Base-by-base conservation (phyloP, 2,888 invertebrate genomes). In the Cheilosia impressa region DNA sequence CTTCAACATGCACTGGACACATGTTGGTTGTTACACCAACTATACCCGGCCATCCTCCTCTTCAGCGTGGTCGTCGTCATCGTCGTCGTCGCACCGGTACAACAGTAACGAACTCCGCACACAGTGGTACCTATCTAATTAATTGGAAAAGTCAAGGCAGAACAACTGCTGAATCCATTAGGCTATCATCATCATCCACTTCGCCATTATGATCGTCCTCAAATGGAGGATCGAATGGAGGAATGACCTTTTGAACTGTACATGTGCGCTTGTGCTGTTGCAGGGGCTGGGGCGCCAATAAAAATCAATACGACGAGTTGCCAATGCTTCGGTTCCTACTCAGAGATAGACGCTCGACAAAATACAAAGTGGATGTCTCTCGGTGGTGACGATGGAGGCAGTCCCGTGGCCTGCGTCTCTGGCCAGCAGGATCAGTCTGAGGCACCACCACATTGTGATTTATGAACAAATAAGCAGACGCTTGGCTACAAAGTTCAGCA, bases 131-230 rank as follows among this genome's bases (percentile, higher is more conserved):
- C 22, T 27, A 81, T 76, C 81, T 85, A 85, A 85, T 85, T 85
- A 85, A 85, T 85, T 85, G 81, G 50, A 85, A 85, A 85, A 85
- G 81, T 77, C 81, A 85, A 85, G 85, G 85, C 81, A 77, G 68
- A 63, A 41, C 71, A 66, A 85, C 72, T 81, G 85, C 72, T 77
- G 76, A 68, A 72, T 81, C 62, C 68, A 85, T 81, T 85, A 85
- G 81, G 68, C 81, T 77, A 85, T 81, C 81, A 81, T 85, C 81
- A 62, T 77, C 85, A 76, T 80, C 85, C 73, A 34, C 76, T 55
- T 43, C 43, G 15, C 15, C 73, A 66, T 68, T 63, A 72, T 85
- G 76, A 69, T 80, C 75, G 62, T 76, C 69, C 45, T 71, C 75
- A 45, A 65, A 58, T 53, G 60, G 75, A 84, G 80, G 76, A 85